Base-by-base conservation (phyloP, 1,140 invertebrate species). In the Drosophila kikkawai region DNA sequence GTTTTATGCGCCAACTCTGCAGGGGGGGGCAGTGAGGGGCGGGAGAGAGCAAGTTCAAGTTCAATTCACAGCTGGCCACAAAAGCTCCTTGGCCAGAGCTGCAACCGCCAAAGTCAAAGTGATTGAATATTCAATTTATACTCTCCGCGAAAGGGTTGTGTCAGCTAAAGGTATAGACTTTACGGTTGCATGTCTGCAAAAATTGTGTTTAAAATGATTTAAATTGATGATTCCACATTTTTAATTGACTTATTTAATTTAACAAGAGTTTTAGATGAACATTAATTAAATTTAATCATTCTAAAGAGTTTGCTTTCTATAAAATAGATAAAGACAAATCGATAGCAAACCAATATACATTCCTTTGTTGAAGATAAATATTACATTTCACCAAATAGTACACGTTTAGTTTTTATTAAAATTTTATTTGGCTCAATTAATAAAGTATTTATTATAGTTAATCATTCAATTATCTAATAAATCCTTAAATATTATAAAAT, bases 1-100 rank as follows among this genome's bases (percentile, higher is more conserved):
- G 47, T 56, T 70, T 83, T 48, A 66, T 69, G 39, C 66, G 55
- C 60, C 75, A 57, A 71, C 37, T 47, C 53, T 39, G 36, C 48
- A 41, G n/a, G 7, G 26, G 39, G 26, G n/a, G 56, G 45, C 15
- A 34, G 42, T 2, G 36, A 1, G 39, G 19, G 42, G 32, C 42
- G 44, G 12, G 56, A n/a, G 48, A 64, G 39, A 60, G 79, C 55
- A 78, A 78, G 75, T 78, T 78, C 75, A 78, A 78, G 75, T 78
- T 78, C 75, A 78, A 69, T 47, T 44, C 45, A 48, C 75, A 78
- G 57, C 75, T 69, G 75, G 75, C 75, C 75, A 51, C 75, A 78
- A 61, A 61, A 69, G 29, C 74, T 63, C 66, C 75, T 69, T 78
- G 56, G 75, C 50, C 34, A 34, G 13, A 26, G 55, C 42, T 77